phyloP scores from a whole-genome alignment of 2,797 vertebrate genomes.

The Peromyscus eremicus region DNA sequence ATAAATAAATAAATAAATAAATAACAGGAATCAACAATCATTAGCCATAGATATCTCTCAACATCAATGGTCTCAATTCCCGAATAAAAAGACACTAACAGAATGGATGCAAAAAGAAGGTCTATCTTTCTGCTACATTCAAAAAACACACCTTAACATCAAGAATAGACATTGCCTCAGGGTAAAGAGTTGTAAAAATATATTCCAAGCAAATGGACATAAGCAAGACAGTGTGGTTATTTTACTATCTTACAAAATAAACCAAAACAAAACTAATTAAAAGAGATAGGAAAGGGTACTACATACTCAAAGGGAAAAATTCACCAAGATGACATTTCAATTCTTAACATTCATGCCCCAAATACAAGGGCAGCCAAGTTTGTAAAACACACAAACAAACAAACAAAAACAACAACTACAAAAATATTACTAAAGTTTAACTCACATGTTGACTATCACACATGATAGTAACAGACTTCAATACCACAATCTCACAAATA shows the following conservation, averaged over 20 bases:
- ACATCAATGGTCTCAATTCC: neutral
- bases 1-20: no score
- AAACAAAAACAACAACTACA: no score
- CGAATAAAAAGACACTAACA: neutral
- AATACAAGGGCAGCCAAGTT: neutral
- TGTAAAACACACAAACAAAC: neutral
- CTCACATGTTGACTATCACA: neutral
- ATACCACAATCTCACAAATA: neutral
- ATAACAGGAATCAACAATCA: neutral
- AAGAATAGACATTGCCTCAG: neutral
- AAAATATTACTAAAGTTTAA: neutral
- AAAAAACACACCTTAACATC: neutral
- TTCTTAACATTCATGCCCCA: neutral
- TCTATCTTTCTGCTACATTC: neutral
- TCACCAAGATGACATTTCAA: neutral
- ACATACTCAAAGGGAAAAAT: neutral
- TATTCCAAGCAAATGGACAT: neutral
- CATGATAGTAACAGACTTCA: neutral
- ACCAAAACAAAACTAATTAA: neutral
- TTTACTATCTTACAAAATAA: neutral
- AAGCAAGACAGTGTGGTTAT: neutral
- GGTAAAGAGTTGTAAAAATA: neutral
- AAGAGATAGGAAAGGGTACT: neutral
- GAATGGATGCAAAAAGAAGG: neutral
- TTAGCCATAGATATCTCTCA: neutral